Evolutionary conservation across 1,140 invertebrate genomes (phyloP).

Genomic region (Drosophila subobscura): DNA sequence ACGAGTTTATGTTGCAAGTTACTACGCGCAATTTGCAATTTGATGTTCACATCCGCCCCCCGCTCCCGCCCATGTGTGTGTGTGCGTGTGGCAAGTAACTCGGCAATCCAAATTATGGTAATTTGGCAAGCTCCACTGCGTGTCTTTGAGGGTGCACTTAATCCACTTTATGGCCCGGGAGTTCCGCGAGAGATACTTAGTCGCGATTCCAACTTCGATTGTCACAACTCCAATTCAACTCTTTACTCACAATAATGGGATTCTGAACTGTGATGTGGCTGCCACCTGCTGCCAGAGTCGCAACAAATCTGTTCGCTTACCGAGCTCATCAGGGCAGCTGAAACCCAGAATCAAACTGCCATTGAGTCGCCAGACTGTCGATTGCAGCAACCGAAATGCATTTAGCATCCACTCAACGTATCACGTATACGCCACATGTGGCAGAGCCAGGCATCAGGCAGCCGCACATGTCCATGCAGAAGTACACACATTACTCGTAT

Average conservation of each 20-base stretch:
- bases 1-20: slow-evolving; percentile 68
- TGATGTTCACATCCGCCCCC: slow-evolving; percentile 48
- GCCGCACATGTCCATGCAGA: slow-evolving; percentile 33
- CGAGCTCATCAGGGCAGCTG: slow-evolving; percentile 7
- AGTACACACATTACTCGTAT: slow-evolving; percentile 43
- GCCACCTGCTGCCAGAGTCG: too few species aligned
- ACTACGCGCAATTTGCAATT: slow-evolving; percentile 66
- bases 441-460: neutral
- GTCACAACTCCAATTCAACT: neutral
- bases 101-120: slow-evolving; percentile 65
- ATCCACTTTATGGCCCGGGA: slow-evolving; percentile 45
- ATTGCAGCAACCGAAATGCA: slow-evolving; percentile 44
- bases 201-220: slow-evolving; percentile 23
- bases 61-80: neutral
- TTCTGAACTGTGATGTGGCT: slow-evolving; percentile 1
- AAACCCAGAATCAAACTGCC: slow-evolving; percentile 44
- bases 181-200: neutral
- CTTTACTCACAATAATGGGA: neutral
- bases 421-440: slow-evolving; percentile 51
- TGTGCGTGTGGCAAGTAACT: slow-evolving; percentile 49
- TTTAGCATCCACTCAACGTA: slow-evolving; percentile 20
- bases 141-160: slow-evolving; percentile 53
- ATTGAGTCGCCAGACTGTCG: slow-evolving; percentile 28
- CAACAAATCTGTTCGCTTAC: slow-evolving; percentile 19
- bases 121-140: slow-evolving; percentile 60